Conservation (phyloP, 2,113 vertebrate species). For the Sylvietta virens region DNA sequence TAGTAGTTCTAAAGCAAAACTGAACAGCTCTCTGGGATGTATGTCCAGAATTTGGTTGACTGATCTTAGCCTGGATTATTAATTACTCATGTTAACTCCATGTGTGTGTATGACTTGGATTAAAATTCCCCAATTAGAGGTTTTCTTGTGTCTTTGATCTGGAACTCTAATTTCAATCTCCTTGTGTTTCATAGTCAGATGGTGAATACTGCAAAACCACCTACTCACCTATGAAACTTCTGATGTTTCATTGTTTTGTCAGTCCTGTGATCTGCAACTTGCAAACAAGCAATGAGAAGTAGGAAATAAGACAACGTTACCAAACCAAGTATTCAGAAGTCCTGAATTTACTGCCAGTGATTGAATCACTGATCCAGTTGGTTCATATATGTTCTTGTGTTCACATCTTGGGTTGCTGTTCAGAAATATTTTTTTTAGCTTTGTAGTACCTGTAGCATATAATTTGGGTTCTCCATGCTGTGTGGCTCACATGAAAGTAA, state of each 20-base stretch:
- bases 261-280: background rate
- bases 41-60: background rate
- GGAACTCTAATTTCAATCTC: background rate
- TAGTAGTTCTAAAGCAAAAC: background rate
- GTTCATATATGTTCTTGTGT: background rate
- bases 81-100: background rate
- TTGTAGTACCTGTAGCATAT: background rate
- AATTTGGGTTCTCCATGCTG: background rate
- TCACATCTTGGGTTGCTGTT: background rate
- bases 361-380: background rate
- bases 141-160: background rate
- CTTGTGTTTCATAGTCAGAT: background rate
- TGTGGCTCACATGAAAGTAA: background rate
- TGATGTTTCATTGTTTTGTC: background rate
- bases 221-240: background rate
- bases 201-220: background rate
- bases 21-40: background rate
- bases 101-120: background rate
- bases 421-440: background rate
- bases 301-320: background rate
- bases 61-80: background rate
- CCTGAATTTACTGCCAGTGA: background rate
- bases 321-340: background rate
- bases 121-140: background rate
- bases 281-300: background rate